Percentiles rank a stretch among this genome's conserved stretches.
Conservation (phyloP, 2,888 invertebrate genomes). For the Nymphalis c-album region DNA sequence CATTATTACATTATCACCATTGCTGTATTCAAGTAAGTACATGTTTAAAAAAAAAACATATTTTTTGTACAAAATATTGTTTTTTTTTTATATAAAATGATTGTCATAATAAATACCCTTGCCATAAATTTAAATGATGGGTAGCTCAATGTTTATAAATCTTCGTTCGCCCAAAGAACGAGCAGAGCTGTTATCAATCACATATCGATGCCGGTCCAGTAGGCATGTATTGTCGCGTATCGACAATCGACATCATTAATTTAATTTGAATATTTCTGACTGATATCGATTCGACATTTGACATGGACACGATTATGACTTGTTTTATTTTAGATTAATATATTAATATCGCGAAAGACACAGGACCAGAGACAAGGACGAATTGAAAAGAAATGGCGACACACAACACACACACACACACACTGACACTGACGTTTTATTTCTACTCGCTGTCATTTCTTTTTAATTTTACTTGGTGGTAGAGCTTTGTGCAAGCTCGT, state of each 20-base stretch:
- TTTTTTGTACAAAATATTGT: no score
- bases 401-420: no score
- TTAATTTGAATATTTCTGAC: conserved; percentile 45
- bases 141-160: conserved; percentile 33
- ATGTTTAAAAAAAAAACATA: no score
- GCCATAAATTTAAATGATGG: conserved; percentile 28
- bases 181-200: conserved; percentile 39
- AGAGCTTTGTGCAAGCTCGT: no score
- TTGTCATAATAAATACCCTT: conserved; percentile 7
- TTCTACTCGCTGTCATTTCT: no score
- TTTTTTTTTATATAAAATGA: background rate
- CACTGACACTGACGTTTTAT: no score
- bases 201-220: conserved; percentile 36
- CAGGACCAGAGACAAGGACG: no score
- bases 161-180: conserved; percentile 23
- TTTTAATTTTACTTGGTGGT: no score
- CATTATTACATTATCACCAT: no score
- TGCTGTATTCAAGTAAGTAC: no score
- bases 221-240: conserved; percentile 60
- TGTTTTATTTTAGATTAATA: conserved; percentile 20
- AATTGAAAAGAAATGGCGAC: no score
- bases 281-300: conserved; percentile 42
- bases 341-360: background rate
- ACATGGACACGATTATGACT: conserved; percentile 28
- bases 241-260: conserved; percentile 59